Conservation (phyloP, 2,888 invertebrate genomes). For the Amiota mariae region DNA sequence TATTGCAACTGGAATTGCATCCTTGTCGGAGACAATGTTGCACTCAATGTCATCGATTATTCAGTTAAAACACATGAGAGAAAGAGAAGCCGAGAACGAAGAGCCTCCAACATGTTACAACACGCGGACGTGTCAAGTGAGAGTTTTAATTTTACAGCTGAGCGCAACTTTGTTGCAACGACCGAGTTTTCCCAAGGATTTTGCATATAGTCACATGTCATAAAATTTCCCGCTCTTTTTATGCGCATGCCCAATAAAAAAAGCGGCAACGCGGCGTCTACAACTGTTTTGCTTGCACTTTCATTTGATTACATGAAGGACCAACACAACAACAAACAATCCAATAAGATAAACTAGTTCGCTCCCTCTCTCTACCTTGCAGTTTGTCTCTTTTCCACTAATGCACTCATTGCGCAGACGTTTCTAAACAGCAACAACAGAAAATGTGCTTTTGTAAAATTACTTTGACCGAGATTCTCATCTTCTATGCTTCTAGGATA, state of each 20-base stretch:
- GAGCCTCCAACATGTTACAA: constrained; percentile 38
- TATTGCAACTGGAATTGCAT: constrained; percentile 43
- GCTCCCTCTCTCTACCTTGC: not conserved
- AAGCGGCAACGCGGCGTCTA: not conserved
- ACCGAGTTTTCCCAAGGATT: constrained; percentile 62
- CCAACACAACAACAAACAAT: constrained; percentile 13
- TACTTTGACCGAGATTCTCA: constrained; percentile 73
- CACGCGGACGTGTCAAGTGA: constrained; percentile 40
- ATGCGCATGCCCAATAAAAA: constrained; percentile 61
- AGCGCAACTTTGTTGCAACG: constrained; percentile 67
- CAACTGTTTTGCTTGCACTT: constrained; percentile 62
- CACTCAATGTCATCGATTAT: constrained; percentile 72
- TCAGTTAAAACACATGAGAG: constrained; percentile 48
- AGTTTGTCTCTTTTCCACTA: not conserved
- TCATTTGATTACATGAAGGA: constrained; percentile 54
- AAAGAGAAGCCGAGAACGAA: not conserved
- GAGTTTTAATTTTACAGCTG: constrained; percentile 35
- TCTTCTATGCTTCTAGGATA: not conserved
- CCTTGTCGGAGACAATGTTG: constrained; percentile 62
- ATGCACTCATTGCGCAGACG: not conserved
- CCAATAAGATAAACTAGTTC: not conserved
- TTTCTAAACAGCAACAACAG: not conserved
- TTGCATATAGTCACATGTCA: constrained; percentile 35
- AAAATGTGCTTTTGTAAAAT: constrained; percentile 69
- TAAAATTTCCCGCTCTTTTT: constrained; percentile 56